Base-by-base conservation (phyloP, 1,140 invertebrate genomes). In the Coptotermes formosanus region DNA sequence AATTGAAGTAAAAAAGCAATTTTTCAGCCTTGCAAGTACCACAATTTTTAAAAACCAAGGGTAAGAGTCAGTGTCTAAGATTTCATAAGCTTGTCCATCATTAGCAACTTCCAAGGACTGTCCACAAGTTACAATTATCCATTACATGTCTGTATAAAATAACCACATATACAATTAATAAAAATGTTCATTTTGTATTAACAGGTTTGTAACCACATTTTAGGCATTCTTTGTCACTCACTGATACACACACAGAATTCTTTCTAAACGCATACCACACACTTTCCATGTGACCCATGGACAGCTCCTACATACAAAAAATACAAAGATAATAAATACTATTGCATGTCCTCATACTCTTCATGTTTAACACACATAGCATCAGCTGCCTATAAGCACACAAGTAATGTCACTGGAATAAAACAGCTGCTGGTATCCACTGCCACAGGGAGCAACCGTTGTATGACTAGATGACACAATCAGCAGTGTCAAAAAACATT, bases 271-370 rank as follows among this genome's bases (percentile, higher is more conserved):
- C 55, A 59, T 7, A 7, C 55, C 8, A 2, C 55, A 6, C 55
- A 59, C 55, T 59, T 59, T 59, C 55, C 14, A 59, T 19, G 12
- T 23, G 30, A 75, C 30, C 64, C 64, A 75, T 30, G 59, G n/a
- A 75, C 25, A 75, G 64, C 64, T 75, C 25, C 25, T 30, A 75
- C n/a, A 75, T 75, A 75, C n/a, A 30, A 75, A 75, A 25, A 30
- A 75, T 75, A 75, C n/a, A 30, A 75, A 75, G 64, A 30, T 16
- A 75, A 75, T 75, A 75, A 75, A 75, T 75, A 75, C n/a, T 75
- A 75, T 75, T 75, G 64, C 64, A 75, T 75, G 64, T 75, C 64
- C n/a, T 30, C n/a, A 30, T 75, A 30, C 8, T 75, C 25, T 30
- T 8, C 19, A 55, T 75, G 9, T 23, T 64, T 19, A 64, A 64